phyloP scores from a whole-genome alignment of 2,888 invertebrate species.

The Anoplius nigerrimus region DNA sequence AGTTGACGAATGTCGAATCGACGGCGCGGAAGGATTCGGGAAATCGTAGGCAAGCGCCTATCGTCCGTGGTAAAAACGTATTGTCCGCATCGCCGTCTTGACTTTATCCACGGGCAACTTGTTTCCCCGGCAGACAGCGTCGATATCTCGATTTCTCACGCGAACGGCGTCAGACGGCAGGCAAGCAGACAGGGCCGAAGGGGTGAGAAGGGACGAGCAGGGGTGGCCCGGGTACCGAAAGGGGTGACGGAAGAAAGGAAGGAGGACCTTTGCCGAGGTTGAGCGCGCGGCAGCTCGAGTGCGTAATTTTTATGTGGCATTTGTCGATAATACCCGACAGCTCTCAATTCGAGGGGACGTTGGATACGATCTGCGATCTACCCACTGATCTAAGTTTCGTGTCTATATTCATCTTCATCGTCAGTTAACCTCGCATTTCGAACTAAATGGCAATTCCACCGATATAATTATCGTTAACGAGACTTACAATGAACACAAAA shows the following conservation, averaged over 20 bases:
- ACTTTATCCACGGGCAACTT: constrained; percentile 7
- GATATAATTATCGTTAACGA: too few relatives aligned
- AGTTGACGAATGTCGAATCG: too few relatives aligned
- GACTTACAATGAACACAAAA: too few relatives aligned
- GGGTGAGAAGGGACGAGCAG: neutral
- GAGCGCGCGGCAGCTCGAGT: constrained; percentile 1
- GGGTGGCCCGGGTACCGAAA: neutral
- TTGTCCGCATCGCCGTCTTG: neutral
- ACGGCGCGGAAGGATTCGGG: too few relatives aligned
- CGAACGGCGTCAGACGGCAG: neutral
- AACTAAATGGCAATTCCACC: too few relatives aligned
- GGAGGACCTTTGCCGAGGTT: neutral
- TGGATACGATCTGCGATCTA: too few relatives aligned
- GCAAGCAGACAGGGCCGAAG: neutral
- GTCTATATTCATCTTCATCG: too few relatives aligned
- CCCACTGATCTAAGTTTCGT: too few relatives aligned
- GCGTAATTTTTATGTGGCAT: neutral
- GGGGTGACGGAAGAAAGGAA: constrained; percentile 5
- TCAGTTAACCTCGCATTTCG: too few relatives aligned
- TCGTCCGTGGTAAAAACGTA: too few relatives aligned
- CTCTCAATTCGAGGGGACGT: neutral
- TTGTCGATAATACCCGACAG: neutral
- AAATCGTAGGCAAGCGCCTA: too few relatives aligned
- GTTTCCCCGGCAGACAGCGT: constrained; percentile 1
- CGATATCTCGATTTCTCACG: constrained; percentile 9